A percentile compares a stretch with the other conserved stretches of the same genome.
phyloP scores from a whole-genome alignment of 2,797 vertebrate species.

The Paratrypauchen microcephalus region DNA sequence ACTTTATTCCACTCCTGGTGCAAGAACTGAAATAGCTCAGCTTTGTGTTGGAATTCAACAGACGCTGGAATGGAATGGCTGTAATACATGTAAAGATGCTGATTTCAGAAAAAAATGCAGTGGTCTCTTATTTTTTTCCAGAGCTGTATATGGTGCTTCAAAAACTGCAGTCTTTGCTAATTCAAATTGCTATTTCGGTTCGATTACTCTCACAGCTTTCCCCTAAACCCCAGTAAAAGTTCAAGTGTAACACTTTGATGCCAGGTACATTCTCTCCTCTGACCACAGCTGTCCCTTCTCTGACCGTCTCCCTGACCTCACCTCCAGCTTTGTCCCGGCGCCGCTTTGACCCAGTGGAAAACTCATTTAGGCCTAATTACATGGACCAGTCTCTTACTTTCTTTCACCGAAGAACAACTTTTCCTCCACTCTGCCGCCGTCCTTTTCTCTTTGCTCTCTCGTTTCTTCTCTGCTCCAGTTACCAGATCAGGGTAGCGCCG shows the following conservation, averaged over 20 bases:
- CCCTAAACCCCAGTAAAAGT: background rate
- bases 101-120: too few relatives aligned
- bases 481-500: conserved; percentile 70
- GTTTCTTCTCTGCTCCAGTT: conserved; percentile 82
- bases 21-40: too few relatives aligned
- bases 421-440: conserved; percentile 53
- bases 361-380: conserved; percentile 92
- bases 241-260: background rate
- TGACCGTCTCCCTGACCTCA: conserved; percentile 66
- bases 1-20: too few relatives aligned
- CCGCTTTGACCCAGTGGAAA: conserved; percentile 82
- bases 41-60: too few relatives aligned
- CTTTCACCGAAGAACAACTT: conserved; percentile 60
- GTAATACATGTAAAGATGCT: too few relatives aligned
- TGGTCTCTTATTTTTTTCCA: too few relatives aligned
- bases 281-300: conserved; percentile 38
- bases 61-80: too few relatives aligned
- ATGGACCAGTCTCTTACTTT: conserved; percentile 59
- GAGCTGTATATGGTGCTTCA: too few relatives aligned
- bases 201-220: too few relatives aligned
- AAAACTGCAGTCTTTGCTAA: too few relatives aligned
- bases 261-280: conserved; percentile 9
- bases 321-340: conserved; percentile 60
- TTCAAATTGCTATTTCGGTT: too few relatives aligned
- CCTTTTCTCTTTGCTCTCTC: conserved; percentile 67